A percentile compares a stretch with the other conserved stretches of the same genome.
Conservation (phyloP, 2,888 invertebrate species). For the Eulithis prunata region DNA sequence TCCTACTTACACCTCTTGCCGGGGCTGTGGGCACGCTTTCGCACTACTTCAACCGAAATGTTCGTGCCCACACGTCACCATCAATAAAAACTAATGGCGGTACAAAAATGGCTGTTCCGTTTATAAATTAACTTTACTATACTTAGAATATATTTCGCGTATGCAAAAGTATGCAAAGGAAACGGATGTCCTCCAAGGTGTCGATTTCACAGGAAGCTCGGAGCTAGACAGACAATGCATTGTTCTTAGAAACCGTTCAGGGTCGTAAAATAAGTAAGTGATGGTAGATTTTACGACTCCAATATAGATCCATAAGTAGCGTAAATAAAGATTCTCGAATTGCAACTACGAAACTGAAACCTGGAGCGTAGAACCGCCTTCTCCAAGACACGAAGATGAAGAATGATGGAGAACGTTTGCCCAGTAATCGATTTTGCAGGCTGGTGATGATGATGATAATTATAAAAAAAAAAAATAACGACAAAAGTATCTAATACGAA, state of each 20-base stretch:
- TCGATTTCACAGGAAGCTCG: slow-evolving; percentile 65
- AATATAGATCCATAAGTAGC: neutral
- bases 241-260: slow-evolving; percentile 16
- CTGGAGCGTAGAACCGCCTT: no score
- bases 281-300: neutral
- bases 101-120: slow-evolving; percentile 59
- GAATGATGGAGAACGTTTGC: no score
- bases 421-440: no score
- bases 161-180: slow-evolving; percentile 72
- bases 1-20: no score
- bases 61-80: slow-evolving; percentile 21
- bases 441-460: no score
- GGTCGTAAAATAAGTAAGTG: slow-evolving; percentile 1
- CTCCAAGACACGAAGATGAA: no score
- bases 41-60: slow-evolving; percentile 10
- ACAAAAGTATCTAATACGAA: no score
- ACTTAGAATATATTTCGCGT: slow-evolving; percentile 54
- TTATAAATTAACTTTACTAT: slow-evolving; percentile 54
- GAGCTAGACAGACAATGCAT: slow-evolving; percentile 46
- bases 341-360: no score
- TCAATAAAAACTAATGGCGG: slow-evolving; percentile 36
- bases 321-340: no score
- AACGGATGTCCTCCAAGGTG: slow-evolving; percentile 75
- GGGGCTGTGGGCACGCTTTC: no score
- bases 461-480: no score